Evolutionary conservation across 2,113 vertebrate species (phyloP).

Genomic region (Polypterus senegalus): DNA sequence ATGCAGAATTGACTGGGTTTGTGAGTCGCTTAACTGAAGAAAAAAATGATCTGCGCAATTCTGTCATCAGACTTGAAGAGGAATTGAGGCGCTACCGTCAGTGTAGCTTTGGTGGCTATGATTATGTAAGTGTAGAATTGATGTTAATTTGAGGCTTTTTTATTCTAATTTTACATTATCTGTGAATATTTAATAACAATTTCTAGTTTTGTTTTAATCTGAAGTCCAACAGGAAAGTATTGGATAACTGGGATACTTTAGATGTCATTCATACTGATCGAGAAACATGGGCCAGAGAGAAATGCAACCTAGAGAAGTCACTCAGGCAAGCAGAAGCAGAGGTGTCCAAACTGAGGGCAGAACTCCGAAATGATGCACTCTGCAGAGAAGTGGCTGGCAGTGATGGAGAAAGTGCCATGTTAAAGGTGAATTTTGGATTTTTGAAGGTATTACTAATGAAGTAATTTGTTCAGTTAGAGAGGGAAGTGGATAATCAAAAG

Average conservation of each 20-base stretch:
- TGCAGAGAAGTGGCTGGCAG: slow-evolving; percentile 56
- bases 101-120: slow-evolving; percentile 31
- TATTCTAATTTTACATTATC: not conserved
- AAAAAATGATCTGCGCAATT: slow-evolving; percentile 84
- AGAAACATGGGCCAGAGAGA: slow-evolving; percentile 72
- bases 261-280: slow-evolving; percentile 58
- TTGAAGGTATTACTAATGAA: not conserved
- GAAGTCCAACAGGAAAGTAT: slow-evolving; percentile 45
- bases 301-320: slow-evolving; percentile 58
- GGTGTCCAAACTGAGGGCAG: slow-evolving; percentile 59
- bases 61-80: slow-evolving; percentile 69
- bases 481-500: too few relatives aligned
- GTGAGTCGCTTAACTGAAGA: slow-evolving; percentile 85
- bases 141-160: not conserved
- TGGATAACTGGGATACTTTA: slow-evolving; percentile 31
- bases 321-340: slow-evolving; percentile 69
- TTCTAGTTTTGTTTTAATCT: slow-evolving; percentile 6
- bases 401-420: slow-evolving; percentile 56
- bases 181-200: not conserved
- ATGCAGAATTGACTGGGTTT: slow-evolving; percentile 79
- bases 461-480: too few relatives aligned
- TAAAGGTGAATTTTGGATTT: slow-evolving; percentile 57
- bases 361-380: slow-evolving; percentile 64
- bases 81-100: slow-evolving; percentile 57
- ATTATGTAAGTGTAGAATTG: slow-evolving; percentile 17